Conservation (phyloP, 2,888 invertebrate species). For the Drosophila kambysellisi region DNA sequence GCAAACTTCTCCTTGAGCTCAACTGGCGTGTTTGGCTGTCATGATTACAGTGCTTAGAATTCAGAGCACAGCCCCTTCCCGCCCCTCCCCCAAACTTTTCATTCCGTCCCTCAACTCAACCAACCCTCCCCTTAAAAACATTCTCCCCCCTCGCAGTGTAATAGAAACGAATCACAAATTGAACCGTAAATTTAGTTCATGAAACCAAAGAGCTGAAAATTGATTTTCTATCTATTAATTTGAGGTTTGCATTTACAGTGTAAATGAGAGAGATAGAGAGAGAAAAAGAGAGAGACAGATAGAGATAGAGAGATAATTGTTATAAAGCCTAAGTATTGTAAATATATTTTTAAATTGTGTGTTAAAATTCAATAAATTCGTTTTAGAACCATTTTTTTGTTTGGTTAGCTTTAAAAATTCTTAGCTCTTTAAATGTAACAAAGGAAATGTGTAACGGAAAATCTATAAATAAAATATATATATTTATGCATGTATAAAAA, state of each 20-base stretch:
- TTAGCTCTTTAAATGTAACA: background rate
- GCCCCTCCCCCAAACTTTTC: background rate
- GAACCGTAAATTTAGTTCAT: background rate
- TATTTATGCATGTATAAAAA: background rate
- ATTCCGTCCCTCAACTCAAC: background rate
- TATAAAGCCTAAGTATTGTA: background rate
- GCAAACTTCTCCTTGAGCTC: constrained; percentile 30
- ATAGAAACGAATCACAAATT: background rate
- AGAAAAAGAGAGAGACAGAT: background rate
- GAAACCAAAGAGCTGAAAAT: background rate
- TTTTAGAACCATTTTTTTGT: background rate
- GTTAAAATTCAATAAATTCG: background rate
- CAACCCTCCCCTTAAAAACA: background rate
- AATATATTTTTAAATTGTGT: background rate
- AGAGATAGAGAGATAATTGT: too few species aligned
- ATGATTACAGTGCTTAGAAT: constrained; percentile 56
- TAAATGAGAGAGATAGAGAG: background rate
- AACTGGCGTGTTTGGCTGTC: constrained; percentile 57
- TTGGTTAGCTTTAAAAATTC: background rate
- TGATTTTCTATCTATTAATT: background rate
- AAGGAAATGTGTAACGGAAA: background rate
- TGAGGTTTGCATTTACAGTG: background rate
- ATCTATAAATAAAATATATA: background rate
- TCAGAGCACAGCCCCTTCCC: constrained; percentile 10
- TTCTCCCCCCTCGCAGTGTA: background rate